A percentile compares a stretch with the other conserved stretches of the same genome.
Conservation (phyloP, 2,797 vertebrate genomes). For the Poeciliopsis gracilis region DNA sequence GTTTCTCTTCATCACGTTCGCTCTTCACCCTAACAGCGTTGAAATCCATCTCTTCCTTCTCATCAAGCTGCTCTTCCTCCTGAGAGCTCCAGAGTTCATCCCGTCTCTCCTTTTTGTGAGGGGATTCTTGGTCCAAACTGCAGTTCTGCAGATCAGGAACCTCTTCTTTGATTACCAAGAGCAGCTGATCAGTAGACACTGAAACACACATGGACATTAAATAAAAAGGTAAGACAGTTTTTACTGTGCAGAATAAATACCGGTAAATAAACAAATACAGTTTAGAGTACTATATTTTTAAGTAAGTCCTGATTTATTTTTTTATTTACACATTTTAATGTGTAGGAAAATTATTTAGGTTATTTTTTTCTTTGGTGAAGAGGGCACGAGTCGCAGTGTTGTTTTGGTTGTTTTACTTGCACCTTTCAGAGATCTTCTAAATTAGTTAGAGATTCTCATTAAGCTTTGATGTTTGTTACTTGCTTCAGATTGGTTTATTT, state of each 20-base stretch:
- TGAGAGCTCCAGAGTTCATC: constrained; percentile 15
- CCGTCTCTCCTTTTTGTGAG: constrained; percentile 22
- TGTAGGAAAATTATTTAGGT: background rate
- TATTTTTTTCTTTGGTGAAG: background rate
- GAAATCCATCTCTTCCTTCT: background rate
- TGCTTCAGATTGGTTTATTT: background rate
- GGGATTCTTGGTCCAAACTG: background rate
- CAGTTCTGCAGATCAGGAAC: constrained; percentile 3
- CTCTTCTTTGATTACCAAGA: constrained; percentile 19
- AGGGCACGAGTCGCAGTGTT: background rate
- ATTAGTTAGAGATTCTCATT: background rate
- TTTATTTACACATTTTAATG: background rate
- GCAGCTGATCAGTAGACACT: constrained; percentile 14
- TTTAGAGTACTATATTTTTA: background rate
- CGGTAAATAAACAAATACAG: background rate
- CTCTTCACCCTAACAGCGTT: constrained; percentile 14
- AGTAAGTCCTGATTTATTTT: background rate
- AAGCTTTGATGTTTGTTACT: background rate
- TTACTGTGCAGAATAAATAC: background rate
- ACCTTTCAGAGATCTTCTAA: background rate
- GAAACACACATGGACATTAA: constrained; percentile 8
- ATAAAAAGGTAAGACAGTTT: background rate
- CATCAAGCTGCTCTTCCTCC: constrained; percentile 9
- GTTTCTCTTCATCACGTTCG: constrained; percentile 31
- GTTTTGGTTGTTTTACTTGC: background rate